Conservation (phyloP, 2,888 invertebrate species). For the Congeria kusceri region DNA sequence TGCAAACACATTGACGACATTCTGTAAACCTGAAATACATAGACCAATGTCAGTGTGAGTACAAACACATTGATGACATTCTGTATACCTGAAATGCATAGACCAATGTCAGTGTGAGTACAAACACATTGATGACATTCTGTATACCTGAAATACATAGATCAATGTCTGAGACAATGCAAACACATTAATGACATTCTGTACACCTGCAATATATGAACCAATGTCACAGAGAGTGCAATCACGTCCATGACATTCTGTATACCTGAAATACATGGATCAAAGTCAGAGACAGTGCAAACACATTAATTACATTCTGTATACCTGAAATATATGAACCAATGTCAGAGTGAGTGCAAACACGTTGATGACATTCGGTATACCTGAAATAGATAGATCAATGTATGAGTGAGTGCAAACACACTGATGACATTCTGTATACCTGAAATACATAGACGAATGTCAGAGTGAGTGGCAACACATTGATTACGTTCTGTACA, state of each 20-base stretch:
- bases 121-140: conserved; percentile 96
- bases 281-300: conserved; percentile 98
- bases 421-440: too few species aligned
- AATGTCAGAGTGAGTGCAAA: conserved; percentile 93
- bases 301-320: conserved; percentile 95
- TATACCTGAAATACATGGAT: too few species aligned
- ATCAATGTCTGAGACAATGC: conserved; percentile 94
- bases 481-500: conserved; percentile 95
- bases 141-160: conserved; percentile 90
- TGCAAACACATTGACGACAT: conserved; percentile 91
- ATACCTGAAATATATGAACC: conserved; percentile 89
- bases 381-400: too few species aligned
- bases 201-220: conserved; percentile 90
- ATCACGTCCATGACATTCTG: too few species aligned
- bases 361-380: conserved; percentile 89
- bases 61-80: conserved; percentile 96
- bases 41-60: conserved; percentile 97
- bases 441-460: too few species aligned
- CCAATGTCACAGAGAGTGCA: conserved; percentile 93
- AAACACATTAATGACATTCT: conserved; percentile 96
- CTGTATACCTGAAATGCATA: conserved; percentile 90
- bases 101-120: conserved; percentile 93
- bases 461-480: too few species aligned
- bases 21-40: too few species aligned
- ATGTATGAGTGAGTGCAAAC: conserved; percentile 97